These are phyloP conservation scores for Labroides dimidiatus DNA, from an alignment of 2,797 vertebrate species.

Conservation along the genomic window DNA sequence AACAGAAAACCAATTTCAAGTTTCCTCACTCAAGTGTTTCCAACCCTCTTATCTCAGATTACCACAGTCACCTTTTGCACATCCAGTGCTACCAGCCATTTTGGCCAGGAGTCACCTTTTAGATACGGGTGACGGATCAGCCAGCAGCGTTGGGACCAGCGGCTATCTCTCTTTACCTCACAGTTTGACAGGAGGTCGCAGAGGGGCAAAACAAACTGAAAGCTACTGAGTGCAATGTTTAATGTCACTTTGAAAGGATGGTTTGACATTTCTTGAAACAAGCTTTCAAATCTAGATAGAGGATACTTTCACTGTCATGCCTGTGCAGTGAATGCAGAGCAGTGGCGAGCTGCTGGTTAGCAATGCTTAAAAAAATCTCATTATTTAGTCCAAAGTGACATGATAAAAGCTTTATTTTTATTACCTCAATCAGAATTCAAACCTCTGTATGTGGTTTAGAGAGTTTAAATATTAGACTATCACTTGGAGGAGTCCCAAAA, in stretches of 20 bases:
- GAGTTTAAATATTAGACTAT: no score
- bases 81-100: background rate
- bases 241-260: conserved; percentile 4
- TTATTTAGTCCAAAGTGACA: no score
- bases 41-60: conserved; percentile 33
- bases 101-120: conserved; percentile 18
- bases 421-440: no score
- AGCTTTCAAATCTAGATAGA: background rate
- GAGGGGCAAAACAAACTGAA: conserved; percentile 5
- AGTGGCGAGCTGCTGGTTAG: no score
- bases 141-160: conserved; percentile 8
- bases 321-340: no score
- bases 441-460: no score
- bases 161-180: conserved; percentile 7
- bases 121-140: conserved; percentile 35
- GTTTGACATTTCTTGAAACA: conserved; percentile 8
- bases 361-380: no score
- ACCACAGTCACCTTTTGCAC: background rate
- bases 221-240: background rate
- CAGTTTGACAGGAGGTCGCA: conserved; percentile 8
- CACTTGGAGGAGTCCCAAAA: no score
- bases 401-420: no score
- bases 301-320: no score
- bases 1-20: conserved; percentile 20
- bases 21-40: conserved; percentile 5